Evolutionary conservation across 23 tunicate genomes (phyloP).

Genomic region (Clavelina lepadiformis): DNA sequence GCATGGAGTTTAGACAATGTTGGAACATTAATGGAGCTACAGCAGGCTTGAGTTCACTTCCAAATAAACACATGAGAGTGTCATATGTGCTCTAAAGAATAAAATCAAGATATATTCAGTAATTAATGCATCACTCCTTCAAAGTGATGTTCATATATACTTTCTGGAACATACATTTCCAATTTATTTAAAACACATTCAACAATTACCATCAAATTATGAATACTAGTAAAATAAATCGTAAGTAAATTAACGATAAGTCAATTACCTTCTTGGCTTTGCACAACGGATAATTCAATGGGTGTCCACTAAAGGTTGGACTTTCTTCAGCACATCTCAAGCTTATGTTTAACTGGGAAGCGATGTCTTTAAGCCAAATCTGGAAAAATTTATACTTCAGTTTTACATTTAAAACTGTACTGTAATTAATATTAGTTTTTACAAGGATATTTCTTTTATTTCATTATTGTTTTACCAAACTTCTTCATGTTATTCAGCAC

Average conservation of each 20-base stretch:
- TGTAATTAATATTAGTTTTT: no score
- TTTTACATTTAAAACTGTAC: no score
- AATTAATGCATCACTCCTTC: not conserved
- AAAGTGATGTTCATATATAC: no score
- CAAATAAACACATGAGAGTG: not conserved
- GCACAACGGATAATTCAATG: conserved; percentile 41
- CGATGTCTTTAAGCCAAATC: conserved; percentile 40
- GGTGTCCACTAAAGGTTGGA: conserved; percentile 4
- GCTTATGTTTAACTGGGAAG: conserved; percentile 12
- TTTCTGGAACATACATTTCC: no score
- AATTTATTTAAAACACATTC: no score
- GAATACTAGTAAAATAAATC: not conserved
- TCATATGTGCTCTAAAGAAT: conserved; percentile 2
- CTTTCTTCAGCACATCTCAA: conserved; percentile 40
- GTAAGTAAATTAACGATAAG: not conserved
- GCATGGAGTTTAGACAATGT: conserved; percentile 9
- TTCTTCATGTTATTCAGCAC: no score
- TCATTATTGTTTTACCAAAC: no score
- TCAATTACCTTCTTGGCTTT: conserved; percentile 24
- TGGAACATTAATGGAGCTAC: conserved; percentile 11
- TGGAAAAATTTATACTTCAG: conserved; percentile 12
- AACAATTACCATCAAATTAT: no score
- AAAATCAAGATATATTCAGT: not conserved
- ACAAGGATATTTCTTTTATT: no score
- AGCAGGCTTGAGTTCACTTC: conserved; percentile 1